Evolutionary conservation across 1,140 invertebrate species (phyloP), one percentile per base, ranked within the genome.

Genomic region (Bombyx mandarina): DNA sequence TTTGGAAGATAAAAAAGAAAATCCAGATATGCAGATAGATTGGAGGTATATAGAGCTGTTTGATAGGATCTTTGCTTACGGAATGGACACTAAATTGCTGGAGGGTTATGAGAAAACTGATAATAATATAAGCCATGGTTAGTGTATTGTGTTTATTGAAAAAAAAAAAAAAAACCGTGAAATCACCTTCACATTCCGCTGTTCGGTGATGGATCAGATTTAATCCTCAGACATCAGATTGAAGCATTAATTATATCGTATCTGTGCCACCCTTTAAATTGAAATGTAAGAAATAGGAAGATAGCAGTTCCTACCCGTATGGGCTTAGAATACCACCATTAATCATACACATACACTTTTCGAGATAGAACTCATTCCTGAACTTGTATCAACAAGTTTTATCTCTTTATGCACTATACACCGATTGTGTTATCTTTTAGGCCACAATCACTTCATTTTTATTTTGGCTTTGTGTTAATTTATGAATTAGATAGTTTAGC

Each of bases 51-150:
- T 87, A 52, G 80, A 85, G 44, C 47, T 82, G 54, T 86, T 86
- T 75, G 83, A 86, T 58, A 76, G 73, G 46, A 82, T 85, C 63
- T 87, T 85, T 71, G 83, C 82, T 57, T 85, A 85, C 63, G 82
- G 82, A 7, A 87, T 82, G 76, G 78, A 85, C 53, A 66, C 58
- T 8, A 72, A 69, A 49, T 67, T 84, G n/a, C 54, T 87, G 1
- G 62, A 69, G 10, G 74, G 72, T 2, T 78, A 76, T 67, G 73
- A 82, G n/a, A 78, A 56, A 69, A 47, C 46, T 58, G n/a, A 62
- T 62, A 55, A 45, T 56, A 54, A 57, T 35, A 77, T 72, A 71
- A 52, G 76, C 64, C 69, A 60, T 54, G 76, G 79, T 82, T 52
- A 73, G 65, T 71, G 1, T 45, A 54, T 45, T 54, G 12, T n/a